Conservation (phyloP, 1,140 invertebrate genomes). For the Drosophila elegans region DNA sequence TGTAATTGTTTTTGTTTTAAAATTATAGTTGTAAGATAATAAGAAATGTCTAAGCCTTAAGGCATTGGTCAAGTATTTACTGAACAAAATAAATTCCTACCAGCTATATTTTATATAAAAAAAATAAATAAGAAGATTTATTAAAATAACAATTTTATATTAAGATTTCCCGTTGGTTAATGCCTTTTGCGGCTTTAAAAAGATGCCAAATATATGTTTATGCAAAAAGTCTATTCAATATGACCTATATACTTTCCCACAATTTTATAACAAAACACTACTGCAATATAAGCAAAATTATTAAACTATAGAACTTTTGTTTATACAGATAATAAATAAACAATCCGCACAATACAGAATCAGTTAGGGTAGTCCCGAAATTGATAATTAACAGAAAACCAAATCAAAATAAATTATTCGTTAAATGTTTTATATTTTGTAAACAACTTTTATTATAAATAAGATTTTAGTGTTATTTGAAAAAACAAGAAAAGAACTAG, state of each 20-base stretch:
- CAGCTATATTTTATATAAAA: no score
- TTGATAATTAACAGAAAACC: background rate
- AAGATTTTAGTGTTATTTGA: no score
- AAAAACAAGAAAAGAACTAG: no score
- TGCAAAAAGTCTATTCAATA: background rate
- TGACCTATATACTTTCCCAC: constrained; percentile 7
- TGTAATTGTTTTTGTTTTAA: no score
- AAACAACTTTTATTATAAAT: no score
- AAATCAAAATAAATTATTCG: background rate
- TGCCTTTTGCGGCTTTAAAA: background rate
- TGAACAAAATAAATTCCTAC: no score
- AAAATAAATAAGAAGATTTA: no score
- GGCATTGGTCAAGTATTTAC: no score
- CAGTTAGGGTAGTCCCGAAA: constrained; percentile 16
- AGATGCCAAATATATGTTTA: background rate
- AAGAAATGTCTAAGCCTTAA: no score
- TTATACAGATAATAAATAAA: constrained; percentile 17
- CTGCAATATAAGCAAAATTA: background rate
- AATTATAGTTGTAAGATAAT: no score
- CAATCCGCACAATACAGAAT: constrained; percentile 1
- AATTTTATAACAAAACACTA: constrained; percentile 1
- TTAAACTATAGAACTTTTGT: constrained; percentile 10
- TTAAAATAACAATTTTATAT: no score
- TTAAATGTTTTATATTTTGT: no score
- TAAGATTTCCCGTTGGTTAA: background rate